phyloP scores from a whole-genome alignment of 2,797 vertebrate genomes.

The Galago senegalensis region DNA sequence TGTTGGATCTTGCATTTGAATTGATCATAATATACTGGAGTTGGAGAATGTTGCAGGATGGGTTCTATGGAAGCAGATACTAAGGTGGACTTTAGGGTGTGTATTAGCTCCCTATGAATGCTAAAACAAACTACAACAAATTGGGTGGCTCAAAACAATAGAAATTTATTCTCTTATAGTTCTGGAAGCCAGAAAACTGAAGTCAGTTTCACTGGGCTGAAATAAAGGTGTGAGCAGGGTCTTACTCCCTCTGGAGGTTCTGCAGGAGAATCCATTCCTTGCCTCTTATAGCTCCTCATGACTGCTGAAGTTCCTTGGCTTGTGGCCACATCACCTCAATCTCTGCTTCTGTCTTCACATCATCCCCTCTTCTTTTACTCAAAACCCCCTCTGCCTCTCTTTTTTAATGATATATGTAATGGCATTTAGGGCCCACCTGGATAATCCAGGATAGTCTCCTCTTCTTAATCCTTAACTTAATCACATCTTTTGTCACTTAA shows the following conservation, averaged over 20 bases:
- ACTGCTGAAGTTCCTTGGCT: not conserved
- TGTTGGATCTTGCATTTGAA: not conserved
- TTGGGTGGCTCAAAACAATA: not conserved
- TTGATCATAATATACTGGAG: not conserved
- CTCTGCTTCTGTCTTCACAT: not conserved
- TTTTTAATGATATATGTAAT: not conserved
- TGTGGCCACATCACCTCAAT: not conserved
- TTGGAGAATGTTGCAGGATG: not conserved
- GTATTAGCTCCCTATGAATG: not conserved
- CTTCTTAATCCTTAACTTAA: not conserved
- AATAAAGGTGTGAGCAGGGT: not conserved
- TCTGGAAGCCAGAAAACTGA: not conserved
- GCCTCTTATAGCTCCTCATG: not conserved
- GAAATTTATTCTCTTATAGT: conserved; percentile 43
- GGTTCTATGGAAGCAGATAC: not conserved
- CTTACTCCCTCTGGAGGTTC: not conserved
- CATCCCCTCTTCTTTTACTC: not conserved
- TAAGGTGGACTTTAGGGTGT: not conserved
- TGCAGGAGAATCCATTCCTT: not conserved
- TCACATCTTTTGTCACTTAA: not conserved
- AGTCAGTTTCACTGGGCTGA: not conserved
- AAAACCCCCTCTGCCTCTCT: not conserved
- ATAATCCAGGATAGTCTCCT: not conserved
- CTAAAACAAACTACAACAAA: not conserved
- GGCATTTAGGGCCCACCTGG: not conserved